Percentiles rank a stretch among this genome's conserved stretches.
Conservation (phyloP, 2,888 invertebrate genomes). For the Cryptocephalus moraei region DNA sequence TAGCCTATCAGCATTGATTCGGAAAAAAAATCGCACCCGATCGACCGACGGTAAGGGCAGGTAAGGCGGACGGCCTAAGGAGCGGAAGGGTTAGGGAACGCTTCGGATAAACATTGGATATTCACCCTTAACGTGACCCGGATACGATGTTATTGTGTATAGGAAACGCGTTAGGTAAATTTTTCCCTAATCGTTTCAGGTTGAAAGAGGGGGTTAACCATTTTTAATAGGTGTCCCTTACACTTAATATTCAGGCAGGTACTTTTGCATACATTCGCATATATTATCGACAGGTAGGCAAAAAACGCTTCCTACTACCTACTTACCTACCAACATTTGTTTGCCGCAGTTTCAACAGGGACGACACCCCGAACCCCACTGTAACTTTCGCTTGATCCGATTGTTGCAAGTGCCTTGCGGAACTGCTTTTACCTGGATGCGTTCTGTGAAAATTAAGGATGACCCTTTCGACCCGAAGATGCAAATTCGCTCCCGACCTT, state of each 20-base stretch:
- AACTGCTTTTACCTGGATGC: conserved; percentile 26
- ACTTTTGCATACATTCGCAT: conserved; percentile 39
- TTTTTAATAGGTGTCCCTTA: conserved; percentile 39
- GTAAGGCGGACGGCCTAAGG: neutral
- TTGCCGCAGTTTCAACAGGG: conserved; percentile 7
- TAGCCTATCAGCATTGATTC: conserved; percentile 36
- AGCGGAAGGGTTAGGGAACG: neutral
- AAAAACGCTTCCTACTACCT: conserved; percentile 30
- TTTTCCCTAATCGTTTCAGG: conserved; percentile 13
- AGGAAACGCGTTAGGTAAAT: conserved; percentile 7
- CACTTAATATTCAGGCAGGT: conserved; percentile 43
- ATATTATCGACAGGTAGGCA: conserved; percentile 39
- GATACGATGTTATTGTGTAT: no score
- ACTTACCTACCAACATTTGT: conserved; percentile 19
- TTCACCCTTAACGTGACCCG: neutral
- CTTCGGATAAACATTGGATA: neutral
- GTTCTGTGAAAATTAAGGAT: conserved; percentile 33
- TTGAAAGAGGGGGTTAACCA: conserved; percentile 26
- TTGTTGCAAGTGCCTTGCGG: neutral
- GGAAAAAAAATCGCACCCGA: conserved; percentile 12
- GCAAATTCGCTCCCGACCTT: conserved; percentile 35
- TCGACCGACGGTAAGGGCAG: neutral
- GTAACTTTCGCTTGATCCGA: conserved; percentile 16
- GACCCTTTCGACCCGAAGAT: conserved; percentile 33
- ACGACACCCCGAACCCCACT: conserved; percentile 3